phyloP scores from a whole-genome alignment of 2,888 invertebrate genomes.

The Agriopis leucophaearia region DNA sequence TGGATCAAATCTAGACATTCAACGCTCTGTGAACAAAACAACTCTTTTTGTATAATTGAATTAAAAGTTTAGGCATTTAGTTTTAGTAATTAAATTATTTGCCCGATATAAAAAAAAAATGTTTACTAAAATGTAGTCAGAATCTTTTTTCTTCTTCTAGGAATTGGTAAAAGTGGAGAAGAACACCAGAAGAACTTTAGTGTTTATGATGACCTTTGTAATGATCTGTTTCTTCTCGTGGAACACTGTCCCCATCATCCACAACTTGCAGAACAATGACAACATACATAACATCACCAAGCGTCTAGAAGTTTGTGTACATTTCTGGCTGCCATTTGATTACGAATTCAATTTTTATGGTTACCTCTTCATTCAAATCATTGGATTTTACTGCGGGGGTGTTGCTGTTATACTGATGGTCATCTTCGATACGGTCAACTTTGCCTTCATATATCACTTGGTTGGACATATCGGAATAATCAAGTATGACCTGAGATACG shows the following conservation, averaged over 20 bases:
- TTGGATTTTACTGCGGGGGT: constrained; percentile 44
- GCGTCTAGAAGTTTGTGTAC: constrained; percentile 52
- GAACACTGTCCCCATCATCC: constrained; percentile 47
- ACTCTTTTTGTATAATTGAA: too few relatives aligned
- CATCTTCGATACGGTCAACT: constrained; percentile 49
- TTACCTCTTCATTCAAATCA: constrained; percentile 49
- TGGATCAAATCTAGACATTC: too few relatives aligned
- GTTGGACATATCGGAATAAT: constrained; percentile 58
- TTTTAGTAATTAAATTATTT: too few relatives aligned
- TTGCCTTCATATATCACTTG: constrained; percentile 53
- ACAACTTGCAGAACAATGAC: constrained; percentile 50
- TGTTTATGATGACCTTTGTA: constrained; percentile 38
- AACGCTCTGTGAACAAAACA: too few relatives aligned
- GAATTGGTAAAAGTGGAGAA: constrained; percentile 48
- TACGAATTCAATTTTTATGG: constrained; percentile 51
- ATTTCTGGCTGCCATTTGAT: constrained; percentile 57
- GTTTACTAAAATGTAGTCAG: background rate
- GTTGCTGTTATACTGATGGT: constrained; percentile 34
- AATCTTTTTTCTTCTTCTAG: constrained; percentile 49
- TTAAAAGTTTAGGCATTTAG: too few relatives aligned
- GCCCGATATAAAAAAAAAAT: too few relatives aligned
- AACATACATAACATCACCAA: constrained; percentile 49
- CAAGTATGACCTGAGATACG: constrained; percentile 48
- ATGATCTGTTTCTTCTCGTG: constrained; percentile 46
- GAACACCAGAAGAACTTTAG: constrained; percentile 46